These are phyloP conservation scores for Dorcus hopei DNA, from an alignment of 2,888 invertebrate species.

Conservation along the genomic window DNA sequence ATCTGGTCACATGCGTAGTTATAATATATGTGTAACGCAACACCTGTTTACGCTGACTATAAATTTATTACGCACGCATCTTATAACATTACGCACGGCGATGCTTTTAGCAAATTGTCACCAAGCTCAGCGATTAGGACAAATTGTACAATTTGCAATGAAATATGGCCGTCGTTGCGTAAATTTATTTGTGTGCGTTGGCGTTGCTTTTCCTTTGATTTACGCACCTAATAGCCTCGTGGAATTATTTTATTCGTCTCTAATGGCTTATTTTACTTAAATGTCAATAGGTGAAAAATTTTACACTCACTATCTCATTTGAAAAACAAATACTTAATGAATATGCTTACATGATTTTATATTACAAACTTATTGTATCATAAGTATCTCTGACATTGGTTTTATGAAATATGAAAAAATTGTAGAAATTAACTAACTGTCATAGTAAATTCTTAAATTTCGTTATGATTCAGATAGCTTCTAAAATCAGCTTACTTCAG, in stretches of 20 bases:
- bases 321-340: too few relatives aligned
- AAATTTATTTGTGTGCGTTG: slow-evolving; percentile 24
- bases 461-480: too few relatives aligned
- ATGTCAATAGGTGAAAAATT: not conserved
- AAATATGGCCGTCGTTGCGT: slow-evolving; percentile 25
- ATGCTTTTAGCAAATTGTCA: slow-evolving; percentile 27
- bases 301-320: not conserved
- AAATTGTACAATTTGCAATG: slow-evolving; percentile 30
- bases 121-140: slow-evolving; percentile 24
- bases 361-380: too few relatives aligned
- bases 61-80: slow-evolving; percentile 28
- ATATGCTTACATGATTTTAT: too few relatives aligned
- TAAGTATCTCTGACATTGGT: too few relatives aligned
- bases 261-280: not conserved
- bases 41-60: slow-evolving; percentile 23
- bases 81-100: slow-evolving; percentile 25
- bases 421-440: too few relatives aligned
- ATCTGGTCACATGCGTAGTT: not conserved
- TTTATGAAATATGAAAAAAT: too few relatives aligned
- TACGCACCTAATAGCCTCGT: not conserved
- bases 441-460: too few relatives aligned
- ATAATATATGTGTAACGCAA: slow-evolving; percentile 24
- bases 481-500: too few relatives aligned
- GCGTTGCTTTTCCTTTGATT: slow-evolving; percentile 12
- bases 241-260: not conserved